Conservation (phyloP, 1,140 invertebrate genomes). For the Monochamus saltuarius region DNA sequence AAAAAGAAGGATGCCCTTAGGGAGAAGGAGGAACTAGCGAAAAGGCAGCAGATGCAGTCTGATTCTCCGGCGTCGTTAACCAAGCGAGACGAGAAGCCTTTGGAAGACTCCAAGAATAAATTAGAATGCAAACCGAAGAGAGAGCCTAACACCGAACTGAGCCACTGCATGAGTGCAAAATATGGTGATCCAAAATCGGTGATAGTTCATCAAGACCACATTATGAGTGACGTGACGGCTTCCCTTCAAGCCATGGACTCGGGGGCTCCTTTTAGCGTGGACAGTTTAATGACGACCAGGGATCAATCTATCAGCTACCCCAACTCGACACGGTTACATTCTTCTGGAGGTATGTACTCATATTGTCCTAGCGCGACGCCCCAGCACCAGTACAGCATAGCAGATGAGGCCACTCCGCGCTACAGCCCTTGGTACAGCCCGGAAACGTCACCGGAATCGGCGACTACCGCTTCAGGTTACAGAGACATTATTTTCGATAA, state of each 20-base stretch:
- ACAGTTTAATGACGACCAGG: slow-evolving; percentile 55
- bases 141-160: slow-evolving; percentile 61
- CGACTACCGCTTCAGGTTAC: slow-evolving; percentile 48
- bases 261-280: slow-evolving; percentile 56
- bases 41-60: slow-evolving; percentile 68
- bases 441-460: slow-evolving; percentile 58
- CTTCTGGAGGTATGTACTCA: slow-evolving; percentile 51
- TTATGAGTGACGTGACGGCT: slow-evolving; percentile 52
- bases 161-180: slow-evolving; percentile 47
- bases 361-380: slow-evolving; percentile 53
- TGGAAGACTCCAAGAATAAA: slow-evolving; percentile 53
- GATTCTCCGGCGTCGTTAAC: slow-evolving; percentile 44
- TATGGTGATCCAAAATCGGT: slow-evolving; percentile 49
- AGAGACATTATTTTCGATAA: slow-evolving; percentile 49
- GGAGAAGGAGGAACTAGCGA: slow-evolving; percentile 84
- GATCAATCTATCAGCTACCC: slow-evolving; percentile 50
- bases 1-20: slow-evolving; percentile 93
- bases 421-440: slow-evolving; percentile 59
- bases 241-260: slow-evolving; percentile 54
- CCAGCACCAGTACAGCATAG: slow-evolving; percentile 58
- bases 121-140: slow-evolving; percentile 63
- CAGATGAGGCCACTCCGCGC: slow-evolving; percentile 54
- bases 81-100: slow-evolving; percentile 55
- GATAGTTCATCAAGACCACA: slow-evolving; percentile 55
- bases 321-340: slow-evolving; percentile 54